These are phyloP conservation scores for Drosophila subpulchrella DNA, from an alignment of 1,140 invertebrate genomes.

Conservation along the genomic window DNA sequence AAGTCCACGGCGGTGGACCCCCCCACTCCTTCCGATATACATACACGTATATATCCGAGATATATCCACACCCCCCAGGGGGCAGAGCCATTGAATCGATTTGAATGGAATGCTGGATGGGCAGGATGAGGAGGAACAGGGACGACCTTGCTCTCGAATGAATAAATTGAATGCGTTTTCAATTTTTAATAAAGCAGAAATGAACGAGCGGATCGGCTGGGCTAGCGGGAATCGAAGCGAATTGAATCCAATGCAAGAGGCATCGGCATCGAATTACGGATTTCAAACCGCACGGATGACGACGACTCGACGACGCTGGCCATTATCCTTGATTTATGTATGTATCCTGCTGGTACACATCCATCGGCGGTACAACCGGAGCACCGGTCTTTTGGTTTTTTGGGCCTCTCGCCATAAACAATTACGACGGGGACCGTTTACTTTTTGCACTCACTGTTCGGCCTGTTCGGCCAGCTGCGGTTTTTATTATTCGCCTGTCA, in stretches of 20 bases:
- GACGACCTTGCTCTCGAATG: conserved; percentile 73
- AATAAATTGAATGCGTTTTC: conserved; percentile 83
- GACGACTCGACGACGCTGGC: conserved; percentile 71
- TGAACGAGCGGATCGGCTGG: conserved; percentile 35
- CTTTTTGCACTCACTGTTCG: conserved; percentile 58
- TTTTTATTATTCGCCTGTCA: conserved; percentile 59
- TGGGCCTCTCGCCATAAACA: conserved; percentile 73
- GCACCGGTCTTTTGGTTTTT: conserved; percentile 4
- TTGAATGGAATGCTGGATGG: conserved; percentile 53
- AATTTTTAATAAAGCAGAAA: conserved; percentile 79
- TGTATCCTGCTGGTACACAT: conserved; percentile 70
- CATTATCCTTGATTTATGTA: conserved; percentile 82
- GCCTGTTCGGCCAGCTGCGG: conserved; percentile 61
- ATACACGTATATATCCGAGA: conserved; percentile 3
- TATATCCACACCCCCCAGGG: conserved; percentile 33
- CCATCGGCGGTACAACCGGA: conserved; percentile 6
- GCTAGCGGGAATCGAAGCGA: conserved; percentile 11
- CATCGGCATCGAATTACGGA: conserved; percentile 73
- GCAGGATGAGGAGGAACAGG: neutral
- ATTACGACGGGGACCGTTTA: conserved; percentile 67
- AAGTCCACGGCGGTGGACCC: conserved; percentile 2
- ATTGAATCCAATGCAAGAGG: conserved; percentile 56
- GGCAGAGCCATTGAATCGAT: conserved; percentile 61
- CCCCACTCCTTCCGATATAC: neutral
- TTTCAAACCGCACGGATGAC: conserved; percentile 69